phyloP scores from a whole-genome alignment of 2,113 vertebrate species.

The Corvus cornix region DNA sequence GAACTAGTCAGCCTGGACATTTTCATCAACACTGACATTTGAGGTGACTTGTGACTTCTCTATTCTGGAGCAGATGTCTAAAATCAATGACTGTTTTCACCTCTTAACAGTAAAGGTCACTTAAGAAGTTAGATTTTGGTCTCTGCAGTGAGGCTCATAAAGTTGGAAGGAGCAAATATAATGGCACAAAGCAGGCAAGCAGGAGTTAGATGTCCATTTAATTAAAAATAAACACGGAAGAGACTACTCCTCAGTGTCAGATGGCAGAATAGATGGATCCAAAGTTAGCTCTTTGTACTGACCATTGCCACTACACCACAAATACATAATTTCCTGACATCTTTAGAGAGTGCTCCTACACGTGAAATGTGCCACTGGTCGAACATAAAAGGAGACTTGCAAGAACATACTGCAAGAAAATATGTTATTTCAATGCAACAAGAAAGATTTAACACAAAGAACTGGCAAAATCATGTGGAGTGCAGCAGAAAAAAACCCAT shows the following conservation, averaged over 20 bases:
- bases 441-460: conserved; percentile 16
- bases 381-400: neutral
- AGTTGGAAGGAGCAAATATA: neutral
- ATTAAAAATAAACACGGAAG: neutral
- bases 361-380: neutral
- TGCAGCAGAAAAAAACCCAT: neutral
- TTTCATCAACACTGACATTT: neutral
- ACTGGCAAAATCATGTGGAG: neutral
- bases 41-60: neutral
- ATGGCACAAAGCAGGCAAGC: neutral
- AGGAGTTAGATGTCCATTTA: neutral
- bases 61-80: neutral
- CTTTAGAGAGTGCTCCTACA: neutral
- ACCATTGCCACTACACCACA: neutral
- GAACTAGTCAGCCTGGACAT: neutral
- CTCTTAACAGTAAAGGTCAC: neutral
- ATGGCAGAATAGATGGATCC: neutral
- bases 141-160: neutral
- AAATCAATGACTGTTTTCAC: neutral
- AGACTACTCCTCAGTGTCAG: neutral
- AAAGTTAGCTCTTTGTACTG: neutral
- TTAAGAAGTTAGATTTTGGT: neutral
- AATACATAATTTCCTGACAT: neutral
- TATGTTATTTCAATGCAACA: neutral
- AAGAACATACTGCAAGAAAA: neutral